These are phyloP conservation scores for Columba janthina DNA, from an alignment of 2,113 vertebrate genomes.

Conservation along the genomic window DNA sequence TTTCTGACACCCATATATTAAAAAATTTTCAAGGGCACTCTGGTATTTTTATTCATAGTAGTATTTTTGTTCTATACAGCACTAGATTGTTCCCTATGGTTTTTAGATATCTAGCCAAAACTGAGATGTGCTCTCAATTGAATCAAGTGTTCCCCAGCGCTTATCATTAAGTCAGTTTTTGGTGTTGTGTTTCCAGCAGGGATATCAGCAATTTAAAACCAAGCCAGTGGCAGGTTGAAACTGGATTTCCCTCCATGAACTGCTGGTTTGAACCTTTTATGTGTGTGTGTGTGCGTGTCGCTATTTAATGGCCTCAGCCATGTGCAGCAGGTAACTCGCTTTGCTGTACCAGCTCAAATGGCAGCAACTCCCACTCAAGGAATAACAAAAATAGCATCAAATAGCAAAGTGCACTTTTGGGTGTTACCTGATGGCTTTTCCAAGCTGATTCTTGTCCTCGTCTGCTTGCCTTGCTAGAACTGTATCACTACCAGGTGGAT, in stretches of 20 bases:
- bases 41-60: not conserved
- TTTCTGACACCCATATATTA: not conserved
- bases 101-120: not conserved
- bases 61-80: not conserved
- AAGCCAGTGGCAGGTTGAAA: not conserved
- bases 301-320: not conserved
- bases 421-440: not conserved
- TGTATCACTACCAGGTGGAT: not conserved
- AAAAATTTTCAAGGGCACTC: not conserved
- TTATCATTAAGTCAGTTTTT: not conserved
- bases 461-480: not conserved
- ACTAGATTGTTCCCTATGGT: not conserved
- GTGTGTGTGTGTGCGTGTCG: not conserved
- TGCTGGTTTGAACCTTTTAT: not conserved
- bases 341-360: not conserved
- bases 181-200: not conserved
- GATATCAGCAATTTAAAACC: not conserved
- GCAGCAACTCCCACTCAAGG: not conserved
- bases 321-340: fast-evolving
- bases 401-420: not conserved
- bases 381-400: not conserved
- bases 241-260: not conserved
- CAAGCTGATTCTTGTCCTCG: not conserved
- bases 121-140: not conserved
- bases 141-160: not conserved